Evolutionary conservation across 23 tunicate genomes (phyloP), one percentile per base, ranked within the genome.

Genomic region (Ciona savignyi): DNA sequence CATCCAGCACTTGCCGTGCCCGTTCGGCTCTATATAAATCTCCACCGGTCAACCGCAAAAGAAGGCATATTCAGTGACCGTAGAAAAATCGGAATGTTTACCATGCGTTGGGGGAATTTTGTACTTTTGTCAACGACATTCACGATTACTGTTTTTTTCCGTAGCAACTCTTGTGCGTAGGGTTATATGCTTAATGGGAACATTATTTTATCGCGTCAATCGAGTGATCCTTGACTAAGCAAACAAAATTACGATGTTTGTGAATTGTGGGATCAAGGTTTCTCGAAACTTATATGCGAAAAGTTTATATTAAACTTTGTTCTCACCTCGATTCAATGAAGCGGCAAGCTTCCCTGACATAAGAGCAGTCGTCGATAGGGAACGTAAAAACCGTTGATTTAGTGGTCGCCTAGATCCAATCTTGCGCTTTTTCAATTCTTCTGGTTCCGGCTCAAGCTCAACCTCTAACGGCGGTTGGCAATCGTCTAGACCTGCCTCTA

Each of bases 291-390:
- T 42, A 6, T 42, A 15, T 42, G 11, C 15, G 9, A 42, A 42
- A 42, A 15, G 56, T 15, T 42, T 9, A 42, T 42, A 15, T 42
- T 42, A 42, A 42, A 9, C 15, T 22, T 9, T 23, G 22, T 22
- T 9, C 26, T 63, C 24, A 63, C 67, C 67, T 63, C 28, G 15
- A 22, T 63, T 25, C 22, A 63, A 25, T 22, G 26, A 25, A 4
- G 67, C 22, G 6, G 67, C 67, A 63, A 63, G 67, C 67, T 63
- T 63, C 6, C 67, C 67, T 9, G 67, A 4, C 6, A 63, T 4
- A 4, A 63, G 28, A 9, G 67, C 67, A 11, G 67, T 63, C 6
- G 67, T 63, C 6, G 67, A 63, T n/a, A 63, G 22, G 4, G 67
- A 63, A 11, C 6, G 15, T 25, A 9, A 9, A 23, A 63, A 22